Evolutionary conservation across 2,797 vertebrate genomes (phyloP).

Genomic region (Scyliorhinus canicula): DNA sequence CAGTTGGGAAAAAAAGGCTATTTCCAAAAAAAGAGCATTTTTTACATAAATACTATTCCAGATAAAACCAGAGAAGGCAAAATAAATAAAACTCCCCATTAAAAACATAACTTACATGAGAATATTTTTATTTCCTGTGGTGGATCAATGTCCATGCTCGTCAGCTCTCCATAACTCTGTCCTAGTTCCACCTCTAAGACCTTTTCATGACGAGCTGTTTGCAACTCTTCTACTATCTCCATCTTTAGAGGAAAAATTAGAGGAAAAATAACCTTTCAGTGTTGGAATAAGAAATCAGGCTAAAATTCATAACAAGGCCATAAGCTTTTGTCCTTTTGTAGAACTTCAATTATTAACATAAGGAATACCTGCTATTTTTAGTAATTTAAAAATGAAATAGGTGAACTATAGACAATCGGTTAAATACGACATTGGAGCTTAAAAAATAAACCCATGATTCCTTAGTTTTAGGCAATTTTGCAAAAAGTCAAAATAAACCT

Average conservation of each 20-base stretch:
- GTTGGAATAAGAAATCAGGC: neutral
- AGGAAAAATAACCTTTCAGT: slow-evolving; percentile 40
- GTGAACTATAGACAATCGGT: neutral
- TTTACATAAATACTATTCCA: neutral
- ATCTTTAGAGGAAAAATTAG: slow-evolving; percentile 60
- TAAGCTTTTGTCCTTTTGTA: neutral
- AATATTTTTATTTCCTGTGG: slow-evolving; percentile 54
- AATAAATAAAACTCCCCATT: neutral
- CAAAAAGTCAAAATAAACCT: neutral
- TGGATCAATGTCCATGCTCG: slow-evolving; percentile 81
- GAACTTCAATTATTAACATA: neutral
- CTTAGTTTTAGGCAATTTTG: neutral
- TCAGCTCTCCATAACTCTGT: slow-evolving; percentile 74
- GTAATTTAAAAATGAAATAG: neutral
- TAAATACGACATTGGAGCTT: neutral
- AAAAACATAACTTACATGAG: slow-evolving; percentile 41
- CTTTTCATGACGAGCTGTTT: slow-evolving; percentile 70
- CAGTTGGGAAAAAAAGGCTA: neutral
- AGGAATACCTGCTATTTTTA: neutral
- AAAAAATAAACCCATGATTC: neutral
- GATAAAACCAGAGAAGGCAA: too few relatives aligned
- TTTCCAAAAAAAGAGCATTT: neutral
- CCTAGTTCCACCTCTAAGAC: slow-evolving; percentile 63
- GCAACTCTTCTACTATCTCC: slow-evolving; percentile 75
- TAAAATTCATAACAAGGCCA: neutral